Conservation (phyloP, 2,113 vertebrate genomes). For the Semicossyphus pulcher region DNA sequence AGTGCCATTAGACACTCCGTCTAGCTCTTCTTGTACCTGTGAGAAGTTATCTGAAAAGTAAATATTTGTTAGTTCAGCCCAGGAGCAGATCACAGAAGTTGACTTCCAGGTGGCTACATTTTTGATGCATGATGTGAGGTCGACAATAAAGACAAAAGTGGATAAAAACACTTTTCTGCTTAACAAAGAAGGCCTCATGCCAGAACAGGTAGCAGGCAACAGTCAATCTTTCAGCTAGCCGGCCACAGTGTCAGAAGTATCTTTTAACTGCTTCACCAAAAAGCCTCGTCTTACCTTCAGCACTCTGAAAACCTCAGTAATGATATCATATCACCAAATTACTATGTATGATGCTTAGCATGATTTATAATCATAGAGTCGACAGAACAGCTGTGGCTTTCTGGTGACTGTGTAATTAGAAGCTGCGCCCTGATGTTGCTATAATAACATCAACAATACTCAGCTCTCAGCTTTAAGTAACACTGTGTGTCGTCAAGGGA, state of each 20-base stretch:
- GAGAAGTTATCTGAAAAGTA: constrained; percentile 13
- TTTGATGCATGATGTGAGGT: neutral
- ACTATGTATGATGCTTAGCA: constrained; percentile 38
- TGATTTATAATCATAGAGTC: constrained; percentile 56
- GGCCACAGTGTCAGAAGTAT: constrained; percentile 9
- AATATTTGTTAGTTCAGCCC: constrained; percentile 7
- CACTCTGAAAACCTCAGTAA: constrained; percentile 29
- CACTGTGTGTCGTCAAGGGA: constrained; percentile 5
- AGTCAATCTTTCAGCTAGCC: too few species aligned
- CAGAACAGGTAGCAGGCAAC: neutral
- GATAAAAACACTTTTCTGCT: neutral
- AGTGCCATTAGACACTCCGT: neutral
- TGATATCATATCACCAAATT: constrained; percentile 59
- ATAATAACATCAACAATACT: constrained; percentile 53
- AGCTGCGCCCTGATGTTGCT: constrained; percentile 39
- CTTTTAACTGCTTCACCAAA: constrained; percentile 8
- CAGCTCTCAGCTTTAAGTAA: neutral
- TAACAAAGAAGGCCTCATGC: neutral
- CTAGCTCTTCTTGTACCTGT: neutral
- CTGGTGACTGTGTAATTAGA: constrained; percentile 48
- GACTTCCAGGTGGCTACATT: neutral
- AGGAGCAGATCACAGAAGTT: neutral
- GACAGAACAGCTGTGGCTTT: constrained; percentile 52
- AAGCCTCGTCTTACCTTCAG: constrained; percentile 11
- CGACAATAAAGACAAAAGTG: neutral